phyloP scores from a whole-genome alignment of 23 tunicate genomes.

The Trididemnum clinides region DNA sequence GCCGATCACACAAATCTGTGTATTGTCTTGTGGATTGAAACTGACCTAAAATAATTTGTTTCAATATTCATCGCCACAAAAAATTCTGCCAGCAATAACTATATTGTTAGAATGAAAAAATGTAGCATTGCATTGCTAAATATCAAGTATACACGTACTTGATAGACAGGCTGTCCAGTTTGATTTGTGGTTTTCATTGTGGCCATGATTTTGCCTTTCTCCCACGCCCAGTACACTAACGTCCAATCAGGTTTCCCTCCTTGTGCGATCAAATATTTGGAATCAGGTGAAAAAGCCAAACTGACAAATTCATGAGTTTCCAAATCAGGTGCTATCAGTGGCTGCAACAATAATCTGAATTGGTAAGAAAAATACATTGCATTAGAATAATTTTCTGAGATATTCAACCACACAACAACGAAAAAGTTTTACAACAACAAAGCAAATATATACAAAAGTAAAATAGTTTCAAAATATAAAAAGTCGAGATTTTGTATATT shows the following conservation, averaged over 20 bases:
- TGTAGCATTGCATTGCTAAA: no score
- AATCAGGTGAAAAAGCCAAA: constrained; percentile 95
- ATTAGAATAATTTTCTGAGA: no score
- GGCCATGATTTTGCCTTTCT: constrained; percentile 87
- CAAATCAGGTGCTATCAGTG: constrained; percentile 52
- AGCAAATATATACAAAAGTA: no score
- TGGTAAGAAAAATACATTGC: no score
- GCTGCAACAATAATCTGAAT: constrained; percentile 44
- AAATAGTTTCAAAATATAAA: no score
- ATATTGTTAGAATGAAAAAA: no score
- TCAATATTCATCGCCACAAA: background rate
- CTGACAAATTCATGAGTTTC: constrained; percentile 79
- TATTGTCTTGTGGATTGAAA: constrained; percentile 97
- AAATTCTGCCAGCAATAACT: no score
- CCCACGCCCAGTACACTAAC: constrained; percentile 97
- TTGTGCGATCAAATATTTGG: constrained; percentile 97
- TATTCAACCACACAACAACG: no score
- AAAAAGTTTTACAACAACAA: no score
- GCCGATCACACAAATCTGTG: constrained; percentile 94
- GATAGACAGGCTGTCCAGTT: constrained; percentile 81
- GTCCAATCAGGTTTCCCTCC: constrained; percentile 85
- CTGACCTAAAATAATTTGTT: constrained; percentile 51
- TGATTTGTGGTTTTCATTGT: constrained; percentile 82
- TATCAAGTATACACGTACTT: no score
- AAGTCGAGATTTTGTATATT: no score